Evolutionary conservation across 2,797 vertebrate genomes (phyloP).

Genomic region (Crenichthys baileyi): DNA sequence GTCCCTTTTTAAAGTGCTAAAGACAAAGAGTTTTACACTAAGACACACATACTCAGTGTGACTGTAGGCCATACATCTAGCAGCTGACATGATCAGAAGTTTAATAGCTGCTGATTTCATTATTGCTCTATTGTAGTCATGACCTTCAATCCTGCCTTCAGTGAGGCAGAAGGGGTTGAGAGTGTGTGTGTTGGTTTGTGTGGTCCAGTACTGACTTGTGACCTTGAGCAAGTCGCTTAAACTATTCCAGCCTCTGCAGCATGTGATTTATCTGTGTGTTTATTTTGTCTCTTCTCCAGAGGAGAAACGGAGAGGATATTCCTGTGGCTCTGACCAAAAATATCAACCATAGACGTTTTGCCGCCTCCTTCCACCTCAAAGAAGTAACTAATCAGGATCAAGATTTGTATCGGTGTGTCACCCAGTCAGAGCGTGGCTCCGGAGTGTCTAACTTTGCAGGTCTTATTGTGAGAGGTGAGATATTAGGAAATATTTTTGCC

Average conservation of each 20-base stretch:
- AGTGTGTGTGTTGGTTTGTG: slow-evolving; percentile 8
- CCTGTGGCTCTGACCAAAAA: slow-evolving; percentile 95
- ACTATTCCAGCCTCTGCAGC: slow-evolving; percentile 11
- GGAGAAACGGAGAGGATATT: slow-evolving; percentile 95
- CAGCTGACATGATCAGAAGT: slow-evolving; percentile 72
- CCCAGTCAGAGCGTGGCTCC: slow-evolving; percentile 94
- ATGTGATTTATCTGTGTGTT: slow-evolving; percentile 26
- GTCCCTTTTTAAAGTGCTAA: slow-evolving; percentile 37
- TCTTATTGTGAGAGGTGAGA: slow-evolving; percentile 94
- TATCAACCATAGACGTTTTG: slow-evolving; percentile 97
- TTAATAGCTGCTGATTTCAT: slow-evolving; percentile 78
- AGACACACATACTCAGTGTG: slow-evolving; percentile 11
- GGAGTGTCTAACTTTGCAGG: slow-evolving; percentile 97
- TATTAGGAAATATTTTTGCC: slow-evolving; percentile 35
- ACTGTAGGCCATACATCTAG: slow-evolving; percentile 59
- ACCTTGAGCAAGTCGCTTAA: slow-evolving; percentile 65
- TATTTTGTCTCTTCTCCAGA: slow-evolving; percentile 76
- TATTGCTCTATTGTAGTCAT: slow-evolving; percentile 70
- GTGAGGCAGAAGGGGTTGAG: slow-evolving; percentile 14
- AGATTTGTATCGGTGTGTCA: slow-evolving; percentile 96
- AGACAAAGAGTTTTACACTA: slow-evolving; percentile 14
- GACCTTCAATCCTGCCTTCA: slow-evolving; percentile 75
- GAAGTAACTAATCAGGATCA: slow-evolving; percentile 95
- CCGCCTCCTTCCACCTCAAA: slow-evolving; percentile 93
- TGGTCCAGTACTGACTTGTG: slow-evolving; percentile 32